Conservation (phyloP, 2,888 invertebrate species). For the Brachyptera putata region DNA sequence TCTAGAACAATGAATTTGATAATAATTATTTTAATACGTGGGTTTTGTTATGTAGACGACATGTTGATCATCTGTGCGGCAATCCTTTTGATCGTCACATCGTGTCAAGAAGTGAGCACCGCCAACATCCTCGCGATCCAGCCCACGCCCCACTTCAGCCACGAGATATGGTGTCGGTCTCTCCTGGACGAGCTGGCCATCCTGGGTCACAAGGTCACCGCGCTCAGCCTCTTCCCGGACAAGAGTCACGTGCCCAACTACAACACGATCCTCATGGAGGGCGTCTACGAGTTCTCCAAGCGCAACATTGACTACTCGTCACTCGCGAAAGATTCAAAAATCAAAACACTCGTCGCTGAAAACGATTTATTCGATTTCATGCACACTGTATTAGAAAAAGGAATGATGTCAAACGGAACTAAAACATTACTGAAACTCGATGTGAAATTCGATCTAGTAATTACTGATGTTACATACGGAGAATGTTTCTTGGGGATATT, state of each 20-base stretch:
- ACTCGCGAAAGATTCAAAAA: too few species aligned
- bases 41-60: too few species aligned
- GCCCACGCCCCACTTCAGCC: too few species aligned
- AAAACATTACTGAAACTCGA: constrained; percentile 15
- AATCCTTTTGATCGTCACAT: too few species aligned
- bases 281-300: constrained; percentile 8
- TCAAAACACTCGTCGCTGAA: too few species aligned
- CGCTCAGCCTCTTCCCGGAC: constrained; percentile 28
- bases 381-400: constrained; percentile 10
- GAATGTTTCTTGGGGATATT: constrained; percentile 29
- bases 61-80: too few species aligned
- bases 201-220: constrained; percentile 30
- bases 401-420: constrained; percentile 3
- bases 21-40: too few species aligned
- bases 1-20: too few species aligned
- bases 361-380: too few species aligned
- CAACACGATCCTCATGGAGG: constrained; percentile 27
- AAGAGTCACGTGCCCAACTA: constrained; percentile 24
- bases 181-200: constrained; percentile 25
- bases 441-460: constrained; percentile 26
- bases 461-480: constrained; percentile 20
- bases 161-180: constrained; percentile 29
- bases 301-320: too few species aligned
- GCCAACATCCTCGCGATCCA: constrained; percentile 27
- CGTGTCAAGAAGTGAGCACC: too few species aligned